These are phyloP conservation scores for Thalassoma bifasciatum DNA, from an alignment of 2,113 vertebrate species.

Conservation along the genomic window DNA sequence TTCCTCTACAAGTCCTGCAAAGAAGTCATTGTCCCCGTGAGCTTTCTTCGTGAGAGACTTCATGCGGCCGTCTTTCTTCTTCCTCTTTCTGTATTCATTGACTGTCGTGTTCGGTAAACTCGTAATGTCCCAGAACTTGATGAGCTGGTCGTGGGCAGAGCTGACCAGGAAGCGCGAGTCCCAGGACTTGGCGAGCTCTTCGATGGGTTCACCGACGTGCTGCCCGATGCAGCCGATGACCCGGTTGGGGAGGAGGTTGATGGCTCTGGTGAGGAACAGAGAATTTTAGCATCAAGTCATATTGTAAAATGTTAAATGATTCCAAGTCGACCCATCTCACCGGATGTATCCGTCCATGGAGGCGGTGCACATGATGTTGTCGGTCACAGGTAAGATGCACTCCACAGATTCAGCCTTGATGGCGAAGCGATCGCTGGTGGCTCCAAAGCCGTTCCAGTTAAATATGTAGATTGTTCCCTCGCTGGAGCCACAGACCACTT, in stretches of 20 bases:
- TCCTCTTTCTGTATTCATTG: slow-evolving; percentile 89
- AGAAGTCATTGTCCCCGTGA: slow-evolving; percentile 88
- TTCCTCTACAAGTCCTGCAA: slow-evolving; percentile 81
- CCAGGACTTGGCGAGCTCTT: slow-evolving; percentile 86
- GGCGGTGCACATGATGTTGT: slow-evolving; percentile 91
- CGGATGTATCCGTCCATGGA: slow-evolving; percentile 93
- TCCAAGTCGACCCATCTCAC: slow-evolving; percentile 71
- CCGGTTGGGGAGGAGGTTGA: slow-evolving; percentile 92
- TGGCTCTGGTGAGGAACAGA: slow-evolving; percentile 80
- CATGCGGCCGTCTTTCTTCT: slow-evolving; percentile 88
- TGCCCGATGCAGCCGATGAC: slow-evolving; percentile 94
- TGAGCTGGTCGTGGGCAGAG: slow-evolving; percentile 91
- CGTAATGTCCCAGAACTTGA: slow-evolving; percentile 96
- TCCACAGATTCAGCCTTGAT: slow-evolving; percentile 91
- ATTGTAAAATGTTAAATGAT: neutral
- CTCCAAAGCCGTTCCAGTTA: slow-evolving; percentile 97
- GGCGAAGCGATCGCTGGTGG: slow-evolving; percentile 93
- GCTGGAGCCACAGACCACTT: slow-evolving; percentile 93
- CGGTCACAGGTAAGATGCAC: slow-evolving; percentile 88
- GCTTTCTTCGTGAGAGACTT: slow-evolving; percentile 90
- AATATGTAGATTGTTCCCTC: slow-evolving; percentile 96
- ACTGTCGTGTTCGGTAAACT: slow-evolving; percentile 80
- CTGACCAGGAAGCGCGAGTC: slow-evolving; percentile 88
- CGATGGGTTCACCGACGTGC: slow-evolving; percentile 91
- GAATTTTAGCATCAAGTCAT: neutral